phyloP scores from a whole-genome alignment of 2,888 invertebrate species.

The Camptogramma bilineatum region DNA sequence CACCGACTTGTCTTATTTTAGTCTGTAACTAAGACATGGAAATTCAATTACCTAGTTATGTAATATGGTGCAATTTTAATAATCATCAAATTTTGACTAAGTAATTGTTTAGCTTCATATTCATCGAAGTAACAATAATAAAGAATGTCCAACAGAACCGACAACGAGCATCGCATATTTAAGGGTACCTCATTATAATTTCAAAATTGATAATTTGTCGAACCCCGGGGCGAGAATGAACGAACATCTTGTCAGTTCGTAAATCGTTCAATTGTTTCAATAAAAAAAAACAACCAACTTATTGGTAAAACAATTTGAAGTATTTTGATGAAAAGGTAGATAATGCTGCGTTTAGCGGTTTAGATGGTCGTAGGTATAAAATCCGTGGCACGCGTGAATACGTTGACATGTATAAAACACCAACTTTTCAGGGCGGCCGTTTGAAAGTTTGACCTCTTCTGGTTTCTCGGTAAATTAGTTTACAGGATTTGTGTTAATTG shows the following conservation, averaged over 20 bases:
- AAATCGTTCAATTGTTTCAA: constrained; percentile 61
- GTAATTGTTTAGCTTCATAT: not conserved
- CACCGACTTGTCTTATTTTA: too few relatives aligned
- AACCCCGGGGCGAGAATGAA: constrained; percentile 55
- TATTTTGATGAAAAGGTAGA: constrained; percentile 71
- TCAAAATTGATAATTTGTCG: constrained; percentile 64
- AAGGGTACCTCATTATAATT: constrained; percentile 50
- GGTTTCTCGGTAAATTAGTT: too few relatives aligned
- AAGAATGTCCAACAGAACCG: not conserved
- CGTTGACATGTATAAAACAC: too few relatives aligned
- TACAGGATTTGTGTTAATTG: too few relatives aligned
- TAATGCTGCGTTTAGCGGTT: constrained; percentile 66
- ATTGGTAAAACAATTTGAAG: constrained; percentile 69
- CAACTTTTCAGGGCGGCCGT: too few relatives aligned
- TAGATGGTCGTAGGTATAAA: constrained; percentile 57
- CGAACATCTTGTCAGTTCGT: constrained; percentile 65
- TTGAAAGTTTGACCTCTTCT: too few relatives aligned
- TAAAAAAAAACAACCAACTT: constrained; percentile 39
- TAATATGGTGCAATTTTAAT: too few relatives aligned
- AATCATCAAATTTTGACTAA: not conserved
- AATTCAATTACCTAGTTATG: too few relatives aligned
- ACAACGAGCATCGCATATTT: constrained; percentile 4
- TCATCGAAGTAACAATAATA: constrained; percentile 40
- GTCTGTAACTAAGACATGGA: too few relatives aligned
- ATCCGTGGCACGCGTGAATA: too few relatives aligned